phyloP scores from a whole-genome alignment of 2,797 vertebrate species.

The Neosilurus hyrtlii region DNA sequence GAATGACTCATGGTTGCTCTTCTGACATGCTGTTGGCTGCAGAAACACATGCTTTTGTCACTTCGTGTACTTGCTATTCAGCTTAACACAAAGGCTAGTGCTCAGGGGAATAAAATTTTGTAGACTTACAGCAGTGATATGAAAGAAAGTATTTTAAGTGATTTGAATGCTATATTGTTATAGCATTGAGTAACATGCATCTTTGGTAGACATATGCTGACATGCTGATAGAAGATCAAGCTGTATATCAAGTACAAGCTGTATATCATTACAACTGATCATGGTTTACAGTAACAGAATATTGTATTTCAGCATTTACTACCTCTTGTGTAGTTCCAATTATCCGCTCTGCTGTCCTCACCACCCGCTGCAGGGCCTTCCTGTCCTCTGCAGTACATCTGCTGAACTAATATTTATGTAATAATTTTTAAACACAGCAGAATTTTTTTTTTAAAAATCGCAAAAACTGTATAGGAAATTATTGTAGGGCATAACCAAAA shows the following conservation, averaged over 20 bases:
- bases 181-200: not conserved
- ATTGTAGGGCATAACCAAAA: not conserved
- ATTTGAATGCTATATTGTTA: not conserved
- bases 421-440: not conserved
- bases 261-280: not conserved
- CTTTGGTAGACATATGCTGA: not conserved
- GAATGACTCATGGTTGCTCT: not conserved
- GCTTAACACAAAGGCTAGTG: not conserved
- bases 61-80: constrained; percentile 12
- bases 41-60: not conserved
- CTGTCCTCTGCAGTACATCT: no score
- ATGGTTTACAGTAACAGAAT: not conserved
- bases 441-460: not conserved
- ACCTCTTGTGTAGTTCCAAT: not conserved
- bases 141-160: not conserved
- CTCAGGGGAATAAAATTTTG: not conserved
- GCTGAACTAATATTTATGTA: not conserved
- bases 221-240: not conserved
- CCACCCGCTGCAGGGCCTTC: no score
- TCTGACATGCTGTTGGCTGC: constrained; percentile 4
- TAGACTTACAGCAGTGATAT: not conserved
- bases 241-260: not conserved
- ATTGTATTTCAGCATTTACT: not conserved
- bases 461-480: not conserved
- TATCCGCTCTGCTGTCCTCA: no score